A percentile compares a stretch with the other conserved stretches of the same genome.
Evolutionary conservation across 2,888 invertebrate species (phyloP).

Genomic region (Cryptocephalus moraei): DNA sequence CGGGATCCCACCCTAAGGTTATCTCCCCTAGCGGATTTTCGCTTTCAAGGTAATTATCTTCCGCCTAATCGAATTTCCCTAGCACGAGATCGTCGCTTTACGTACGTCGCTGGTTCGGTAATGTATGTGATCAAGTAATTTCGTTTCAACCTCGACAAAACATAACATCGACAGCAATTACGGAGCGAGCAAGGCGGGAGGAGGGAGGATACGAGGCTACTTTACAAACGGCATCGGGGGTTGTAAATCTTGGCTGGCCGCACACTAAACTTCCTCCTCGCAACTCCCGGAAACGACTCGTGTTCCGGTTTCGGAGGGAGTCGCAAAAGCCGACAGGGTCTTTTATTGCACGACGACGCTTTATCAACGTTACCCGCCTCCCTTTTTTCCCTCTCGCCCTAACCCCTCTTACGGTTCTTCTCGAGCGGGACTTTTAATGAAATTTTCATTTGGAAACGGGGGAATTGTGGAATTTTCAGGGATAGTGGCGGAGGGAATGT

Average conservation of each 20-base stretch:
- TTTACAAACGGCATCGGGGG: constrained; percentile 19
- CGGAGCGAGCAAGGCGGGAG: constrained; percentile 9
- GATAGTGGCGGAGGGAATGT: no score
- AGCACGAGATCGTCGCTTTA: no score
- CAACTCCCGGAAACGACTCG: constrained; percentile 28
- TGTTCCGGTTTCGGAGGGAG: constrained; percentile 24
- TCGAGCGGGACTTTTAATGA: background rate
- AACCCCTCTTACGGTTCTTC: no score
- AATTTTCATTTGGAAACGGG: background rate
- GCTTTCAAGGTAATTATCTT: no score
- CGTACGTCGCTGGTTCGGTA: no score
- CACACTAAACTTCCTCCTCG: constrained; percentile 24
- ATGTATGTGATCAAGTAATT: no score
- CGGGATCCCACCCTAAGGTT: no score
- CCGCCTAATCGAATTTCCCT: no score
- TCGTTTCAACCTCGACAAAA: no score
- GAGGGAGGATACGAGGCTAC: constrained; percentile 10
- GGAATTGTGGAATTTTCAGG: background rate
- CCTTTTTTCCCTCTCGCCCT: no score
- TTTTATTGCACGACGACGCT: constrained; percentile 23
- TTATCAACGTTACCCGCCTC: no score
- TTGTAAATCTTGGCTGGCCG: constrained; percentile 21
- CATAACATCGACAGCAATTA: constrained; percentile 12
- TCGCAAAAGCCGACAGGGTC: constrained; percentile 23
- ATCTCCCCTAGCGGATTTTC: no score